A percentile compares a stretch with the other conserved stretches of the same genome.
Conservation (phyloP, 2,888 invertebrate genomes). For the Oxytorus armatus region DNA sequence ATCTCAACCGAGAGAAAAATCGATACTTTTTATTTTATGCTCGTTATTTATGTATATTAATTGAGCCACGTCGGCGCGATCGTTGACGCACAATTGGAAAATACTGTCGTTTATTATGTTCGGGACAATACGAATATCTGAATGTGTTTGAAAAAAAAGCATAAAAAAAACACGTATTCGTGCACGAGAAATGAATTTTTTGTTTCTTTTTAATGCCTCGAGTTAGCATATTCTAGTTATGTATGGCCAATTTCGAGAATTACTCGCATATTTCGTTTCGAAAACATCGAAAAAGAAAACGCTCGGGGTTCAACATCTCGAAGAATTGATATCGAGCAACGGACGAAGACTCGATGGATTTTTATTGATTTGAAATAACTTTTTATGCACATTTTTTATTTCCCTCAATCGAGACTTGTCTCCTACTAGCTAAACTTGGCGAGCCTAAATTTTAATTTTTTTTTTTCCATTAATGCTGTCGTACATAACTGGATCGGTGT, state of each 20-base stretch:
- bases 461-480: slow-evolving; percentile 35
- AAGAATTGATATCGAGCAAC: not conserved
- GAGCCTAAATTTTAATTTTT: slow-evolving; percentile 2
- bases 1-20: slow-evolving; percentile 45
- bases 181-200: too few species aligned
- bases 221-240: slow-evolving; percentile 7
- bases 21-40: slow-evolving; percentile 51
- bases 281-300: slow-evolving; percentile 58
- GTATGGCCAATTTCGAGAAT: slow-evolving; percentile 3
- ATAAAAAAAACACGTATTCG: not conserved
- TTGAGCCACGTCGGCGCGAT: slow-evolving; percentile 12
- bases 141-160: slow-evolving; percentile 36
- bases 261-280: slow-evolving; percentile 37
- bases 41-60: slow-evolving; percentile 57
- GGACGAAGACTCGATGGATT: slow-evolving; percentile 17
- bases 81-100: slow-evolving; percentile 6
- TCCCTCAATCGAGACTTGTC: not conserved
- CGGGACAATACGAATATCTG: slow-evolving; percentile 44
- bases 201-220: not conserved
- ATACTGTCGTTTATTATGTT: slow-evolving; percentile 46
- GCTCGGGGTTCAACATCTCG: too few species aligned
- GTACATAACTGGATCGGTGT: slow-evolving; percentile 55
- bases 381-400: not conserved
- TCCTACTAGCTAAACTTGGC: slow-evolving; percentile 10
- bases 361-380: slow-evolving; percentile 5